A percentile compares a stretch with the other conserved stretches of the same genome.
Evolutionary conservation across 2,797 vertebrate species (phyloP).

Genomic region (Erethizon dorsatum): DNA sequence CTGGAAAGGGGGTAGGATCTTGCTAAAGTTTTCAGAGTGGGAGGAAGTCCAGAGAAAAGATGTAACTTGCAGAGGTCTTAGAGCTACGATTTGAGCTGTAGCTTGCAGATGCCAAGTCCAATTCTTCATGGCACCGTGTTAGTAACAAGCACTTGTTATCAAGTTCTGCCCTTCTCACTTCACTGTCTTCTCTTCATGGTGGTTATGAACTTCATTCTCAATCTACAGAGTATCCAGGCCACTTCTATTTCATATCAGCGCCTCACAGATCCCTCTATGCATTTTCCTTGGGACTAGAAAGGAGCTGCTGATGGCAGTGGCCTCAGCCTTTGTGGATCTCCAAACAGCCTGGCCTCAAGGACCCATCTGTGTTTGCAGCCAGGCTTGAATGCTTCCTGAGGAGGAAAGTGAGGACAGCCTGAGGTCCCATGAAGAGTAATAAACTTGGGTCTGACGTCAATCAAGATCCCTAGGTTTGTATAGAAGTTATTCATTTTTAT

Average conservation of each 20-base stretch:
- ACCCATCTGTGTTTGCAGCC: neutral
- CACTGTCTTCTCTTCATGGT: neutral
- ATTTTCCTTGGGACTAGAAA: neutral
- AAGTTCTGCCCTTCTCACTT: neutral
- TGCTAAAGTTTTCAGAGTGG: neutral
- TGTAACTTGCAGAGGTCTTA: neutral
- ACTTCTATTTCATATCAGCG: neutral
- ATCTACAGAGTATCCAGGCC: neutral
- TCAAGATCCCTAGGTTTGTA: conserved; percentile 14
- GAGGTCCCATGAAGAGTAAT: conserved; percentile 1
- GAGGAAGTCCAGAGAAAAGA: neutral
- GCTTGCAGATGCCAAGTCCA: neutral
- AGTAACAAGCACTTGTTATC: neutral
- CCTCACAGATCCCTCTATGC: neutral
- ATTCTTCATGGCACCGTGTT: neutral
- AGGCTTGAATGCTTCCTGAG: neutral
- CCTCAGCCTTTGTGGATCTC: neutral
- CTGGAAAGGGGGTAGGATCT: neutral
- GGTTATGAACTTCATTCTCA: neutral
- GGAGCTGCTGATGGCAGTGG: neutral
- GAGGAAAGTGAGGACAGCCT: neutral
- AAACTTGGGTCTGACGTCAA: neutral
- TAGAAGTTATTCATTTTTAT: neutral
- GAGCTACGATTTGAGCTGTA: neutral
- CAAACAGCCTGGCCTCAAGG: neutral